These are phyloP conservation scores for Macropus fuliginosus DNA, from an alignment of 2,797 vertebrate genomes.

Conservation along the genomic window DNA sequence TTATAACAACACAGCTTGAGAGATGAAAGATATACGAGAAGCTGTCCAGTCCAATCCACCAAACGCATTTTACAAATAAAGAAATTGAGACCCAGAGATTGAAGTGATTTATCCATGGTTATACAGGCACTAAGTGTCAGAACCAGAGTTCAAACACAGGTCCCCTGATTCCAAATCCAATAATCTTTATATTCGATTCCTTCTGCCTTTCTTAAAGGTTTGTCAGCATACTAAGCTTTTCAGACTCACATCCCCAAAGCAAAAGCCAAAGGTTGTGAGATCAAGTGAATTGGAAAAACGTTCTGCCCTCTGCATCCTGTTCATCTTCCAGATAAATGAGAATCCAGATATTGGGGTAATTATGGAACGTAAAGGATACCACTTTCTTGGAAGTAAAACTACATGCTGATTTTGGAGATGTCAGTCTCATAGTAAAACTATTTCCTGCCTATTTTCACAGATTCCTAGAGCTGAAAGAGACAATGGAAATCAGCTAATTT, in stretches of 20 bases:
- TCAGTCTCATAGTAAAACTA: not conserved
- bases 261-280: slow-evolving; percentile 24
- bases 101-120: not conserved
- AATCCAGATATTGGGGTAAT: not conserved
- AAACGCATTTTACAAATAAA: not conserved
- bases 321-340: slow-evolving; percentile 11
- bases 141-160: not conserved
- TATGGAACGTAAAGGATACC: not conserved
- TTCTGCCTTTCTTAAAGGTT: not conserved
- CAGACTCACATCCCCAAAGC: not conserved
- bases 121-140: not conserved
- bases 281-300: not conserved
- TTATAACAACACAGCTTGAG: not conserved
- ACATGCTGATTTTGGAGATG: not conserved
- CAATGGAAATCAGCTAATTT: not conserved
- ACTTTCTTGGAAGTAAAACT: not conserved
- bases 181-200: not conserved
- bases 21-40: not conserved
- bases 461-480: not conserved
- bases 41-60: not conserved
- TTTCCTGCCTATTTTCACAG: not conserved
- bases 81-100: not conserved
- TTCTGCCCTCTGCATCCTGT: slow-evolving; percentile 2
- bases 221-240: not conserved
- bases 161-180: not conserved